Evolutionary conservation across 2,888 invertebrate genomes (phyloP).

Genomic region (Melieria crassipennis): DNA sequence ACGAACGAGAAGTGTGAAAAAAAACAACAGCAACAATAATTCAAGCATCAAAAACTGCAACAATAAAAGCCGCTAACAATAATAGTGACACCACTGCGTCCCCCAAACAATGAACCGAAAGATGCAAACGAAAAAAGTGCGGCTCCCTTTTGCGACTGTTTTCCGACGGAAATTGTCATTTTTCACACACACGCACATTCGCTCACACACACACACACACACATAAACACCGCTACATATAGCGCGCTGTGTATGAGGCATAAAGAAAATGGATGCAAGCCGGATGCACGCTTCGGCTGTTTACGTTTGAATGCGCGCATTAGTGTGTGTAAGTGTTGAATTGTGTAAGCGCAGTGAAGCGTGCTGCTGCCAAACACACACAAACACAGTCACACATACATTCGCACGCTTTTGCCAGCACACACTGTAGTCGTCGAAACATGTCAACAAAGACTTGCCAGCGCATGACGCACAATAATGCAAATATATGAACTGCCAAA

Average conservation of each 20-base stretch:
- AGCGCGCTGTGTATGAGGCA: background rate
- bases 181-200: conserved; percentile 25
- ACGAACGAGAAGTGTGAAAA: too few species aligned
- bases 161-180: conserved; percentile 27
- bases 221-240: background rate
- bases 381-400: too few species aligned
- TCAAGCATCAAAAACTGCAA: background rate
- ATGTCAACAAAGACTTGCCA: too few species aligned
- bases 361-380: background rate
- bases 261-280: conserved; percentile 21
- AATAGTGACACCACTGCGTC: background rate
- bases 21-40: too few species aligned
- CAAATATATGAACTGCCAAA: too few species aligned
- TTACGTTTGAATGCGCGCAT: conserved; percentile 31
- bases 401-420: too few species aligned
- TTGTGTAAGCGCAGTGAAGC: conserved; percentile 38
- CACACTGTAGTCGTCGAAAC: too few species aligned
- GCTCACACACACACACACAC: background rate
- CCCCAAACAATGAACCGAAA: too few species aligned
- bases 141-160: conserved; percentile 10
- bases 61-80: background rate
- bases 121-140: too few species aligned
- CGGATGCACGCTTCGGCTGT: conserved; percentile 27
- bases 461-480: too few species aligned
- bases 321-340: conserved; percentile 35